These are phyloP conservation scores for Mus spretus DNA, from an alignment of 2,797 vertebrate species.

Conservation along the genomic window DNA sequence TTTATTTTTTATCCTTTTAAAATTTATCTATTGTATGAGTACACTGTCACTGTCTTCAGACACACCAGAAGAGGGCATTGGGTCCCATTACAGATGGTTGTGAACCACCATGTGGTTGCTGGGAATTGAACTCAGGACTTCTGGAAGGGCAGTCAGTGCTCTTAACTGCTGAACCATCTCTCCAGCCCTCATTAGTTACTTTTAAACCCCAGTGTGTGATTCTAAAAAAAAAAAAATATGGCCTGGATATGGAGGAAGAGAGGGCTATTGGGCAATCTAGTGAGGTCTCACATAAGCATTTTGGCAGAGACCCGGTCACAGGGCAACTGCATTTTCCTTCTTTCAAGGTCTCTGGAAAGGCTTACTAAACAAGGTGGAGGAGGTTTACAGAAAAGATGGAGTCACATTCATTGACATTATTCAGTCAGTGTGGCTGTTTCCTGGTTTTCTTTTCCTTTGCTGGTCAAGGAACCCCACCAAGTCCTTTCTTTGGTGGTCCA, in stretches of 20 bases:
- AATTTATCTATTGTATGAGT: no score
- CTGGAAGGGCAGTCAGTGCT: no score
- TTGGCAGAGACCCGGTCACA: background rate
- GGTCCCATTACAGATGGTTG: no score
- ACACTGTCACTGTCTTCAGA: no score
- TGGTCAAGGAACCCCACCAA: background rate
- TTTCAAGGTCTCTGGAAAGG: background rate
- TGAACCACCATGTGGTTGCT: no score
- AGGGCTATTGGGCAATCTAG: background rate
- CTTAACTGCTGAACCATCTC: no score
- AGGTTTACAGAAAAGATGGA: background rate
- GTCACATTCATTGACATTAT: background rate
- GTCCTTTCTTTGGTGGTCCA: background rate
- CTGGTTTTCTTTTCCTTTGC: background rate
- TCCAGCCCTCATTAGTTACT: no score
- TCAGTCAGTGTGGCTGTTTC: background rate
- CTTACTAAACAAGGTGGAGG: background rate
- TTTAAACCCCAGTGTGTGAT: background rate
- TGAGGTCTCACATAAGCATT: background rate
- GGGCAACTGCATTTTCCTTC: background rate
- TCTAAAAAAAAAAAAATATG: background rate
- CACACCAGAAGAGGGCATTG: no score
- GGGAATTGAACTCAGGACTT: no score
- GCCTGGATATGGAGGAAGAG: background rate
- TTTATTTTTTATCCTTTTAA: no score